Evolutionary conservation across 2,888 invertebrate genomes (phyloP).

Genomic region (Thecocarcelia acutangulata): DNA sequence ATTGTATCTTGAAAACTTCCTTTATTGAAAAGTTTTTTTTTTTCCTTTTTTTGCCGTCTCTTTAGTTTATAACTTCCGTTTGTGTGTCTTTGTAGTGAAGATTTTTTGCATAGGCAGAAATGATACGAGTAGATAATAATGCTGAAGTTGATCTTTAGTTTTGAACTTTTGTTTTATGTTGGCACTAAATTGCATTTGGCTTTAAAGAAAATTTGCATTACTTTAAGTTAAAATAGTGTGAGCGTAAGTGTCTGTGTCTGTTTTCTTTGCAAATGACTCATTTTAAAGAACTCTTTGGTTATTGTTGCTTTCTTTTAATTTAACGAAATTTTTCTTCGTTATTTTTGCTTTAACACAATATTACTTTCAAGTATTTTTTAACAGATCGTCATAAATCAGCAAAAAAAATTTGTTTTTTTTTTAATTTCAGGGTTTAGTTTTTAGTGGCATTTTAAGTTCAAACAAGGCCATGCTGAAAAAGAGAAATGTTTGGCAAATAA

Average conservation of each 20-base stretch:
- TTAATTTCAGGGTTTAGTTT: constrained; percentile 12
- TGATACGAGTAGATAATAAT: constrained; percentile 38
- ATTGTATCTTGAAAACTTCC: constrained; percentile 51
- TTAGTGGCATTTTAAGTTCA: constrained; percentile 22
- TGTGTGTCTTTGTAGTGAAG: constrained; percentile 33
- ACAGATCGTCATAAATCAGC: constrained; percentile 24
- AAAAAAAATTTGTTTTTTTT: neutral
- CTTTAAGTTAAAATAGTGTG: neutral
- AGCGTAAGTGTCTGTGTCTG: neutral
- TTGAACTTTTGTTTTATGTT: constrained; percentile 30
- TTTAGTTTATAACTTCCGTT: constrained; percentile 55
- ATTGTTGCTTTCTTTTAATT: constrained; percentile 18
- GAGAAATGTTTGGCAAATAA: constrained; percentile 7
- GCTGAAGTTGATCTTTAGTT: constrained; percentile 46
- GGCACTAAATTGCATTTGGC: constrained; percentile 12
- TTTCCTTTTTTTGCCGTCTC: neutral
- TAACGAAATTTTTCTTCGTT: neutral
- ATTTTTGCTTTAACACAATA: neutral
- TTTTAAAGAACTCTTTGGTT: constrained; percentile 2
- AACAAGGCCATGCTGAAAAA: constrained; percentile 20
- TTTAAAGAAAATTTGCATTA: constrained; percentile 14
- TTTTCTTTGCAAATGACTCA: constrained; percentile 31
- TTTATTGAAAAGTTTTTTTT: constrained; percentile 27
- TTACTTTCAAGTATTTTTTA: neutral
- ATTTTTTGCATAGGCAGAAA: neutral